These are phyloP conservation scores for Rattus rattus DNA, from an alignment of 2,113 vertebrate genomes.

Conservation along the genomic window DNA sequence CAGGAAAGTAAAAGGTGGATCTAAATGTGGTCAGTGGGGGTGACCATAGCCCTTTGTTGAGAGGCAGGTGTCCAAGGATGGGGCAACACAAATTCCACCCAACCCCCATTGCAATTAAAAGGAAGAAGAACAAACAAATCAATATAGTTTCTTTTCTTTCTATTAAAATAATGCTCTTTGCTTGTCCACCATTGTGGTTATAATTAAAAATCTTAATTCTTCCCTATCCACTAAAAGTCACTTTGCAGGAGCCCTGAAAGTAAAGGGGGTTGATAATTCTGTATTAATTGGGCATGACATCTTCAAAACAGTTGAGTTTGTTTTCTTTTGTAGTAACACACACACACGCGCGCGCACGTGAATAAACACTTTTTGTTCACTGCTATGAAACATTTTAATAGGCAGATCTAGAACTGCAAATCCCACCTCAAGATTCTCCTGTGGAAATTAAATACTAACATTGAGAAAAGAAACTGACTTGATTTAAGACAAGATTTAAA, in stretches of 20 bases:
- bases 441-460: conserved; percentile 42
- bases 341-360: background rate
- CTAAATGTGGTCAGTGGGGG: conserved; percentile 45
- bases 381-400: conserved; percentile 39
- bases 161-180: conserved; percentile 76
- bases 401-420: conserved; percentile 36
- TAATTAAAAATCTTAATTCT: conserved; percentile 70
- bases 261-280: conserved; percentile 64
- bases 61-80: conserved; percentile 70
- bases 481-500: conserved; percentile 58
- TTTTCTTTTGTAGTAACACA: conserved; percentile 47
- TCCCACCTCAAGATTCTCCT: conserved; percentile 23
- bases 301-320: conserved; percentile 54
- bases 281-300: conserved; percentile 69
- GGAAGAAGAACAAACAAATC: conserved; percentile 71
- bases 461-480: conserved; percentile 42
- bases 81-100: background rate
- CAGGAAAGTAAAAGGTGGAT: conserved; percentile 72
- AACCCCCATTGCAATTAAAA: conserved; percentile 42
- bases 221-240: conserved; percentile 15
- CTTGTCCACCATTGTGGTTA: conserved; percentile 63
- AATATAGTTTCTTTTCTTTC: conserved; percentile 26
- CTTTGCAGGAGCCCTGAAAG: conserved; percentile 49
- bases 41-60: conserved; percentile 60
- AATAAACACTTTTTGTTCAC: conserved; percentile 26